phyloP scores from a whole-genome alignment of 2,113 vertebrate species.

The Dicerorhinus sumatrensis region DNA sequence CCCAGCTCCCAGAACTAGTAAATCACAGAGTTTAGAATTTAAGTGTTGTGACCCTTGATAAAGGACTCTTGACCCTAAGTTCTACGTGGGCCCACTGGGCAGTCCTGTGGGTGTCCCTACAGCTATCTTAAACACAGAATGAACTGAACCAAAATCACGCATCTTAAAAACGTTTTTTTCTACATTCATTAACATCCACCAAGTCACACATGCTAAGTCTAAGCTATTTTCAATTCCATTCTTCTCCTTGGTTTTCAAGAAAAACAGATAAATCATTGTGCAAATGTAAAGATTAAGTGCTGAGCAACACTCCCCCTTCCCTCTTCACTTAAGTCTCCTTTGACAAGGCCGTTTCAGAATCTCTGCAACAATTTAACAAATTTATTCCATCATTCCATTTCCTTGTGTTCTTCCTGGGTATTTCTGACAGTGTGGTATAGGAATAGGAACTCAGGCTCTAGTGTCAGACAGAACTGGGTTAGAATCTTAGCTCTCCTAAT shows the following conservation, averaged over 20 bases:
- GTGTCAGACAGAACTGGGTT: not conserved
- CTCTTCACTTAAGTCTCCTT: not conserved
- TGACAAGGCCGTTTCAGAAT: not conserved
- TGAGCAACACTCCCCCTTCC: not conserved
- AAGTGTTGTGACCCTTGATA: not conserved
- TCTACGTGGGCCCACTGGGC: no score
- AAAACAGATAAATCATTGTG: not conserved
- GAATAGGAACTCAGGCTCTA: not conserved
- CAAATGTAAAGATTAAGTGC: not conserved
- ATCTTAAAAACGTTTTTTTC: not conserved
- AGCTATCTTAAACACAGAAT: not conserved
- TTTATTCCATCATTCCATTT: no score
- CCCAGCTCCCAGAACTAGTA: not conserved
- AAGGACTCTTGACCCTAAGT: not conserved
- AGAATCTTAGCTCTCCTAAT: not conserved
- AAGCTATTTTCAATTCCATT: not conserved
- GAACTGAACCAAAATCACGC: not conserved
- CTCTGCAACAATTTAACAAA: not conserved
- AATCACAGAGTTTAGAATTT: not conserved
- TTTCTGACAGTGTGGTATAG: rapidly evolving
- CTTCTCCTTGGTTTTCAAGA: not conserved
- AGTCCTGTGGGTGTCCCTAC: no score
- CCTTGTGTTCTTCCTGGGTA: not conserved
- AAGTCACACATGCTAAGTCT: not conserved
- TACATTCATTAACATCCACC: not conserved